These are phyloP conservation scores for Sthenelais limicola DNA, from an alignment of 2,888 invertebrate genomes.

Conservation along the genomic window DNA sequence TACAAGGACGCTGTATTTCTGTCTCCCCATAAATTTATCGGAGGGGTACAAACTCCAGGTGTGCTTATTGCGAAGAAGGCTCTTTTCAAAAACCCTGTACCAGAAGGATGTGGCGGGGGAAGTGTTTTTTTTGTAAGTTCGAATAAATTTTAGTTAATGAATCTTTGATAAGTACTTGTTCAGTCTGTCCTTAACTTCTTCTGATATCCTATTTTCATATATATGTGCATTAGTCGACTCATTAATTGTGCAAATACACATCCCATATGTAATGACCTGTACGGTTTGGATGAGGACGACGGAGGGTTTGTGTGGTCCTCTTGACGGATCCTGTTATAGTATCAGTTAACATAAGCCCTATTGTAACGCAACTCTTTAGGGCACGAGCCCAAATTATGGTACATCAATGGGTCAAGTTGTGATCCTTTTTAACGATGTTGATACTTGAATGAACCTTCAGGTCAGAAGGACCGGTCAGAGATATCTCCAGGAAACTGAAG, in stretches of 20 bases:
- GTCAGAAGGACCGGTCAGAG: slow-evolving; percentile 72
- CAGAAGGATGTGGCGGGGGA: slow-evolving; percentile 75
- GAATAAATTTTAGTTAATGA: neutral
- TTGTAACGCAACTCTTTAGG: too few relatives aligned
- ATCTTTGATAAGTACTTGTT: neutral
- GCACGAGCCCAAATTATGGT: too few relatives aligned
- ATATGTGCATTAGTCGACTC: neutral
- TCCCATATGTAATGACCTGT: neutral
- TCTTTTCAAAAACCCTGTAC: slow-evolving; percentile 72
- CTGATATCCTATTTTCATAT: neutral
- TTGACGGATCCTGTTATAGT: too few relatives aligned
- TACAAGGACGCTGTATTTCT: slow-evolving; percentile 92
- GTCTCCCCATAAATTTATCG: slow-evolving; percentile 91
- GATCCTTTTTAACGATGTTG: too few relatives aligned
- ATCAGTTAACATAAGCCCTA: too few relatives aligned
- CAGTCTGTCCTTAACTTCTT: neutral
- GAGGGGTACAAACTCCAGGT: slow-evolving; percentile 89
- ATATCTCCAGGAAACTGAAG: slow-evolving; percentile 74
- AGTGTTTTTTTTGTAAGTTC: slow-evolving; percentile 75
- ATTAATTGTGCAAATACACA: neutral
- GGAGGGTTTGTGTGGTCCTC: too few relatives aligned
- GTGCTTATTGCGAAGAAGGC: slow-evolving; percentile 78
- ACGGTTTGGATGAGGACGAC: too few relatives aligned
- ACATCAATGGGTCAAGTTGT: too few relatives aligned
- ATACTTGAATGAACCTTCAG: too few relatives aligned